Conservation (phyloP, 1,140 invertebrate genomes). For the Drosophila rufa region DNA sequence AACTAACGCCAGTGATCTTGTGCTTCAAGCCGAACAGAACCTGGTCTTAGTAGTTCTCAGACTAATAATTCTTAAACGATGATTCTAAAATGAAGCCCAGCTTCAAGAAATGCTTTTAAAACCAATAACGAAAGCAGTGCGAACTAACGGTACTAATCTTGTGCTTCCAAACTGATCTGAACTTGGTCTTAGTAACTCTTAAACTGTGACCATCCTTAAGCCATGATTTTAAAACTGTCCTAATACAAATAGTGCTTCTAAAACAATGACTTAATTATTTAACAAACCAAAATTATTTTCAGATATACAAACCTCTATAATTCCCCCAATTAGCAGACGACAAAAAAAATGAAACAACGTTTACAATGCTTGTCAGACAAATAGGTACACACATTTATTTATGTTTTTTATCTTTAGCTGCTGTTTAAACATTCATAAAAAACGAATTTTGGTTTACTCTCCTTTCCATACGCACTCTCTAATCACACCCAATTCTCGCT, state of each 20-base stretch:
- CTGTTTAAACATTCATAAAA: constrained; percentile 56
- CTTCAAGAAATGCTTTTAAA: not conserved
- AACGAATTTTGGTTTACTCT: constrained; percentile 50
- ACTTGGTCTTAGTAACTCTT: not conserved
- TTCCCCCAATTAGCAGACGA: not conserved
- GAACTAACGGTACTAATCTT: not conserved
- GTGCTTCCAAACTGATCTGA: not conserved
- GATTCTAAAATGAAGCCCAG: not conserved
- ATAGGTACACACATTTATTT: constrained; percentile 78
- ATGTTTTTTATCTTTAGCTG: constrained; percentile 43
- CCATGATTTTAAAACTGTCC: not conserved
- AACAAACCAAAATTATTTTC: no score
- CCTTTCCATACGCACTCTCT: constrained; percentile 27
- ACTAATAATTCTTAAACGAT: no score
- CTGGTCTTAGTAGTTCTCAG: not conserved
- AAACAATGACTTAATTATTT: not conserved
- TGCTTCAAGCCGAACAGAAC: not conserved
- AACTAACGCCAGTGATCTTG: not conserved
- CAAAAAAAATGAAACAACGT: constrained; percentile 4
- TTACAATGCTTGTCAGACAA: constrained; percentile 69
- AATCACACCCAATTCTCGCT: constrained; percentile 41
- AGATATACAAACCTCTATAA: no score
- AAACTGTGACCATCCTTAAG: not conserved
- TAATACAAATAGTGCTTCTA: not conserved
- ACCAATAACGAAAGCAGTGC: no score